phyloP scores from a whole-genome alignment of 2,888 invertebrate species.

The Odiellus spinosus region DNA sequence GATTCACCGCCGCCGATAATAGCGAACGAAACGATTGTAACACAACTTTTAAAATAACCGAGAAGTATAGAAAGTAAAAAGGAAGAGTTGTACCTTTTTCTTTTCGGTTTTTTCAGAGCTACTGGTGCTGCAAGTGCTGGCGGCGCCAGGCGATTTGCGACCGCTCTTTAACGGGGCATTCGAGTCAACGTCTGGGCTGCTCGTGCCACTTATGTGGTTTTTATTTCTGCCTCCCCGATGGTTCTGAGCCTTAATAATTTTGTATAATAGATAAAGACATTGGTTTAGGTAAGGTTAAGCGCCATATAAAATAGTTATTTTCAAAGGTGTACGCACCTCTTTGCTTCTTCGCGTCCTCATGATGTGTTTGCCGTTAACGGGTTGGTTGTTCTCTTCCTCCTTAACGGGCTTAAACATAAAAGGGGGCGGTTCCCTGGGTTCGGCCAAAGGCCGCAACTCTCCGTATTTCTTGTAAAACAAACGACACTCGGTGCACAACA shows the following conservation, averaged over 20 bases:
- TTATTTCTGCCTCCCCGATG: too few relatives aligned
- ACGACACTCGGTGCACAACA: constrained; percentile 59
- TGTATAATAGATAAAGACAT: too few relatives aligned
- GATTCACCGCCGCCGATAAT: too few relatives aligned
- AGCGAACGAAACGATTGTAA: too few relatives aligned
- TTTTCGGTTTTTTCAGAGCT: constrained; percentile 22
- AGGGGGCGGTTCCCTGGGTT: constrained; percentile 29
- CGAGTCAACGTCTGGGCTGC: too few relatives aligned
- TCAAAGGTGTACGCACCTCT: too few relatives aligned
- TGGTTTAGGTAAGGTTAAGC: too few relatives aligned
- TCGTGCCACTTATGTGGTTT: too few relatives aligned
- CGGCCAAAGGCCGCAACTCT: constrained; percentile 40
- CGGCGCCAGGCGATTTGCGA: constrained; percentile 28
- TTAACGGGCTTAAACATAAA: constrained; percentile 34
- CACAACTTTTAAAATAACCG: too few relatives aligned
- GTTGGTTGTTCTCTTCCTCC: constrained; percentile 24
- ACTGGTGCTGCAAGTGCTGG: constrained; percentile 28
- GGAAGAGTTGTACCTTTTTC: constrained; percentile 16
- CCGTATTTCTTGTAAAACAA: constrained; percentile 59
- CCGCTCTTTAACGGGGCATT: constrained; percentile 15
- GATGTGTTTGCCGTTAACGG: constrained; percentile 25
- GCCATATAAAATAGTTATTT: too few relatives aligned
- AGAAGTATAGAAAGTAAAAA: too few relatives aligned
- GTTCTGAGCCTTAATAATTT: too few relatives aligned
- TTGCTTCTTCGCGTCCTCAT: constrained; percentile 31